Evolutionary conservation across 2,113 vertebrate species (phyloP).

Genomic region (Turnix velox): DNA sequence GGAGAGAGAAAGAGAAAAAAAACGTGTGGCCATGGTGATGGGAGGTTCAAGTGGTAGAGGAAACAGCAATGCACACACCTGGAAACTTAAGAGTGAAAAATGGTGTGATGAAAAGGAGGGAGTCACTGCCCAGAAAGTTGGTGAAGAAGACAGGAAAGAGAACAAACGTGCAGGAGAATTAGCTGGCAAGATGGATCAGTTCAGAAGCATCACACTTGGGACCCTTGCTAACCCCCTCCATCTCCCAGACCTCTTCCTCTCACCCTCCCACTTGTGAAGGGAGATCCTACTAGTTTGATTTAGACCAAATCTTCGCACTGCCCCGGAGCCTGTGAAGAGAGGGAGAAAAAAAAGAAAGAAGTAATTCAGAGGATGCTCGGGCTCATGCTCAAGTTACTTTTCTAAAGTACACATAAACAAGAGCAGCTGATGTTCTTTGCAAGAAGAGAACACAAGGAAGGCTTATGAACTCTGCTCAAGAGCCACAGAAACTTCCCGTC

Average conservation of each 20-base stretch:
- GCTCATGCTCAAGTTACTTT: background rate
- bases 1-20: constrained; percentile 8
- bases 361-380: background rate
- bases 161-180: constrained; percentile 7
- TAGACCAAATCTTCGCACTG: constrained; percentile 98
- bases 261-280: constrained; percentile 37
- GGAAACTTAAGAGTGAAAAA: constrained; percentile 6
- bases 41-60: background rate
- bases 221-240: background rate
- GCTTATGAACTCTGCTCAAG: background rate
- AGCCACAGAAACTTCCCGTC: background rate
- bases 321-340: constrained; percentile 84
- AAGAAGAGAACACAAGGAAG: background rate
- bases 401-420: background rate
- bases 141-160: background rate
- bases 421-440: rapidly evolving
- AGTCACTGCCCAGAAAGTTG: background rate
- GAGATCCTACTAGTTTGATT: constrained; percentile 83
- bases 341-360: background rate
- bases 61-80: background rate
- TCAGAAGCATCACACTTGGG: constrained; percentile 18
- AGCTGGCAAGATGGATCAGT: background rate
- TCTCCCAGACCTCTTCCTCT: constrained; percentile 20
- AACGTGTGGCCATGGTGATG: rapidly evolving
- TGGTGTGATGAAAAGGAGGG: background rate